These are phyloP conservation scores for Peromyscus leucopus DNA, from an alignment of 2,113 vertebrate species.

Conservation along the genomic window DNA sequence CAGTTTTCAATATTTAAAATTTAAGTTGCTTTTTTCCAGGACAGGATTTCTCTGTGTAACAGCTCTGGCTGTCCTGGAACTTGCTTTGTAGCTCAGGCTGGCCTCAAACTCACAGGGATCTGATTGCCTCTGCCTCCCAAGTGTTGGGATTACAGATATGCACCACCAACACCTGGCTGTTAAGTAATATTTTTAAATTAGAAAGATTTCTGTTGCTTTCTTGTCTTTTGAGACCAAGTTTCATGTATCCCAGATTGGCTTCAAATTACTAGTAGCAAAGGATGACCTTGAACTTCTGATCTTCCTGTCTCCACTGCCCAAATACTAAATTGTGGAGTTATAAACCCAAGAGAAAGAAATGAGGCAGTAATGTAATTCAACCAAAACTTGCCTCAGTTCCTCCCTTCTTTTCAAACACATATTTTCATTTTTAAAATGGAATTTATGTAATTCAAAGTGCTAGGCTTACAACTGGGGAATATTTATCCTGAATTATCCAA, in stretches of 20 bases:
- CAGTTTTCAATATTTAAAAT: background rate
- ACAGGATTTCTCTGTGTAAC: too few relatives aligned
- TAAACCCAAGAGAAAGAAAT: background rate
- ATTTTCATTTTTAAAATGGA: background rate
- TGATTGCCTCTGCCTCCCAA: too few relatives aligned
- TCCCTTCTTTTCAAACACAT: background rate
- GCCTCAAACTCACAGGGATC: too few relatives aligned
- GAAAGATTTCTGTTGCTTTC: background rate
- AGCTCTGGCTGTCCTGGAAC: too few relatives aligned
- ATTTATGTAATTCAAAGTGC: constrained; percentile 12
- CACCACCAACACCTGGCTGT: too few relatives aligned
- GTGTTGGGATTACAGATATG: too few relatives aligned
- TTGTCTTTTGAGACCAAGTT: background rate
- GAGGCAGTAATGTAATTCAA: background rate
- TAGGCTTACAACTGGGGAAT: background rate
- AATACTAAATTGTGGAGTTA: background rate
- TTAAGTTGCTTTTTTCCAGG: too few relatives aligned
- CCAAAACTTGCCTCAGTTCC: background rate
- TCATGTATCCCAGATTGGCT: background rate
- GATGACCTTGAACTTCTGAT: background rate
- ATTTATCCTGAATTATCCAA: constrained; percentile 25
- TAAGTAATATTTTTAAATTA: too few relatives aligned
- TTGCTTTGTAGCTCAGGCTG: too few relatives aligned
- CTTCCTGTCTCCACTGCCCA: background rate
- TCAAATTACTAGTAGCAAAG: background rate